phyloP scores from a whole-genome alignment of 1,140 invertebrate species.

The Euwallacea similis region DNA sequence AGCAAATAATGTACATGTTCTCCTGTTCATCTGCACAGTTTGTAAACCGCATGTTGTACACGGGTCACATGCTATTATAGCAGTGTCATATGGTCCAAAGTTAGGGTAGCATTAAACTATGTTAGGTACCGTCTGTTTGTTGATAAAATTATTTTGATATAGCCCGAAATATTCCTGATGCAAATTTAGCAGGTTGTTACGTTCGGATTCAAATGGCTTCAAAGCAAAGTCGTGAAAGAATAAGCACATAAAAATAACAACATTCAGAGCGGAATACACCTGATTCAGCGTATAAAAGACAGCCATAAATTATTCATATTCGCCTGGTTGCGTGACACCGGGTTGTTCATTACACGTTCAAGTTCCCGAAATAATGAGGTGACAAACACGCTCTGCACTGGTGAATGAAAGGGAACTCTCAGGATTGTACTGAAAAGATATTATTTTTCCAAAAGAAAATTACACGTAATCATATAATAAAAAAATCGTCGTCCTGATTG shows the following conservation, averaged over 20 bases:
- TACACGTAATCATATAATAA: not conserved
- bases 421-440: conserved; percentile 15
- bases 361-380: conserved; percentile 31
- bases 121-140: conserved; percentile 5
- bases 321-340: conserved; percentile 16
- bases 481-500: not conserved
- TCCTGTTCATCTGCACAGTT: conserved; percentile 7
- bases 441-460: conserved; percentile 11
- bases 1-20: conserved; percentile 8
- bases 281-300: conserved; percentile 12
- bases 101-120: conserved; percentile 27
- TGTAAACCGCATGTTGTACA: conserved; percentile 32
- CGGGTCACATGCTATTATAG: conserved; percentile 26
- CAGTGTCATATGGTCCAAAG: conserved; percentile 25
- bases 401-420: conserved; percentile 7
- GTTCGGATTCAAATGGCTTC: not conserved
- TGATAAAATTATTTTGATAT: conserved; percentile 24
- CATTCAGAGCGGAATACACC: conserved; percentile 8
- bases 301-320: conserved; percentile 24
- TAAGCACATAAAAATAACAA: conserved; percentile 1
- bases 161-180: too few species aligned
- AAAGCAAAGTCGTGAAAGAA: conserved; percentile 2
- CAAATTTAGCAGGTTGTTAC: too few species aligned
- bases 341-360: conserved; percentile 19
- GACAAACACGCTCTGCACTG: conserved; percentile 23